Percentiles rank a stretch among this genome's conserved stretches.
phyloP scores from a whole-genome alignment of 2,113 vertebrate genomes.

The Nothobranchius kuhntae region DNA sequence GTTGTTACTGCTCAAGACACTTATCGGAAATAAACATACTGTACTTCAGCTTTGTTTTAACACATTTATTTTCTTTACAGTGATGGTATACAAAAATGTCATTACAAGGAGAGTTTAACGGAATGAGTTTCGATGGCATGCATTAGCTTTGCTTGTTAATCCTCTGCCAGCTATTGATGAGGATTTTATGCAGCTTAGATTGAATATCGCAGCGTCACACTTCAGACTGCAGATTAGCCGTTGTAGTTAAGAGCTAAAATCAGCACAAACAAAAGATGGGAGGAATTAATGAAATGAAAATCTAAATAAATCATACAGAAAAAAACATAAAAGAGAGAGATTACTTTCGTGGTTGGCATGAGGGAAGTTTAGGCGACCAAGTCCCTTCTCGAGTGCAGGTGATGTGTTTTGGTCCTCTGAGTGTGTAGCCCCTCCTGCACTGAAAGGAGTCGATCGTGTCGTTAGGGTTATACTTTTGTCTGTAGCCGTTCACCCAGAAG shows the following conservation, averaged over 20 bases:
- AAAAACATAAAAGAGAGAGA: neutral
- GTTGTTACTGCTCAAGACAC: constrained; percentile 69
- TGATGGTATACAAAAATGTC: neutral
- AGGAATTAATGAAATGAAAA: neutral
- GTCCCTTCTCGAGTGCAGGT: constrained; percentile 36
- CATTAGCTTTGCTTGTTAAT: neutral
- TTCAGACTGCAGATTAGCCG: neutral
- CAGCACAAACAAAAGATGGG: neutral
- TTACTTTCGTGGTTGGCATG: constrained; percentile 26
- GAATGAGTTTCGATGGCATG: neutral
- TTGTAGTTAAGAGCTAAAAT: neutral
- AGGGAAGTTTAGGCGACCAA: constrained; percentile 57
- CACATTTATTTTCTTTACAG: constrained; percentile 56
- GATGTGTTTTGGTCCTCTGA: neutral
- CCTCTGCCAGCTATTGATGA: neutral
- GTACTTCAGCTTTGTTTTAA: constrained; percentile 70
- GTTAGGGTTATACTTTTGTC: neutral
- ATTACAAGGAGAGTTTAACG: constrained; percentile 10
- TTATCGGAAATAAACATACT: constrained; percentile 76
- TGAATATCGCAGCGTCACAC: neutral
- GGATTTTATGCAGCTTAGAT: neutral
- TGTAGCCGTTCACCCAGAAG: constrained; percentile 17
- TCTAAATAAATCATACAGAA: neutral
- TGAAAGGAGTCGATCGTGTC: constrained; percentile 18
- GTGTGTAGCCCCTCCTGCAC: constrained; percentile 17